Conservation (phyloP, 2,888 invertebrate genomes). For the Bellardia bayeri region DNA sequence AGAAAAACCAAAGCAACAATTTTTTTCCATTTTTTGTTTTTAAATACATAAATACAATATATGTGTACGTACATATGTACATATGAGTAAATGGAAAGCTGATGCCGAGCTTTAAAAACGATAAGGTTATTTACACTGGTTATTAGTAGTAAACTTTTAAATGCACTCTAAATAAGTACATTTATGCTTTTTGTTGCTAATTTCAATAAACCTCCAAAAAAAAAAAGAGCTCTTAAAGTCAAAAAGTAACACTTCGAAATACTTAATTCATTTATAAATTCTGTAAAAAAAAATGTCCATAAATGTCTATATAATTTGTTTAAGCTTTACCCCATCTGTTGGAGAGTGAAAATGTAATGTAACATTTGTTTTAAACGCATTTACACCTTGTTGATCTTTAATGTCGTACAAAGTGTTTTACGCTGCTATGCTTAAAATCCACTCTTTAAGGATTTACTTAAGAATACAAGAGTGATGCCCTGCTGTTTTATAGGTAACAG, state of each 20-base stretch:
- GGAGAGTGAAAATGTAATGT: background rate
- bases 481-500: too few species aligned
- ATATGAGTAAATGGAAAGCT: background rate
- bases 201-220: too few species aligned
- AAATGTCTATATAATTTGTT: background rate
- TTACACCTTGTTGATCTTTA: conserved; percentile 59
- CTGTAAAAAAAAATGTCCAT: background rate
- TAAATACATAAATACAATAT: background rate
- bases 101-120: background rate
- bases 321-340: background rate
- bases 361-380: conserved; percentile 52
- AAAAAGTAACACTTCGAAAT: background rate
- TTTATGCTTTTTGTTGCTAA: too few species aligned
- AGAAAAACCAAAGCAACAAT: conserved; percentile 19
- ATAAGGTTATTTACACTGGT: background rate
- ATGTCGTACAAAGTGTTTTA: conserved; percentile 58
- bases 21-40: background rate
- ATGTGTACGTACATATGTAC: too few species aligned
- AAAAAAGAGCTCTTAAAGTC: too few species aligned
- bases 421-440: conserved; percentile 30
- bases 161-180: too few species aligned
- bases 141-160: background rate
- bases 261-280: background rate
- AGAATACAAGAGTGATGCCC: background rate
- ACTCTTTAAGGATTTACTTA: background rate